Base-by-base conservation (phyloP, 2,797 vertebrate species). In the Zonotrichia albicollis region DNA sequence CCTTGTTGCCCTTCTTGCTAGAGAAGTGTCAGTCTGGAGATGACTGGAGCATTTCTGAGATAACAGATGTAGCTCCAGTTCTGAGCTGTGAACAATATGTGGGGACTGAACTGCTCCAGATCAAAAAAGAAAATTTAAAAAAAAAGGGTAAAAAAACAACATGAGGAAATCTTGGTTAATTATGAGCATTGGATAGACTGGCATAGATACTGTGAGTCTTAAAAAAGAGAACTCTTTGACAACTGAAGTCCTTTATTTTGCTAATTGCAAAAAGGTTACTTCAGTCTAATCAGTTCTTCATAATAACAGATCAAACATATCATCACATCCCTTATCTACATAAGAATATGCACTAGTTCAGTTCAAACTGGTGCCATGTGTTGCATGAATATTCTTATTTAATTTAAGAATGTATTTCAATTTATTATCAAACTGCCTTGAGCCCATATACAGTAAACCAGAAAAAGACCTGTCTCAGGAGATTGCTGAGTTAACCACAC, bases 371-470 rank as follows among this genome's bases (percentile, higher is more conserved):
- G 7, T 91, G 43, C 66, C 43, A 8, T 72, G 38, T 62, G 43
- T 87, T 93, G 19, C 61, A 51, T 71, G 50, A 85, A 65, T 68
- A 80, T 87, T 87, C 54, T 51, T 32, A 83, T 68, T 91, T 84
- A 74, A 89, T 79, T 83, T 90, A 72, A 72, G 54, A 93, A 72
- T 68, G 14, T 46, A 74, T 92, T 96, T 71, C 42, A 77, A 61
- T 77, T 54, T 87, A 60, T 89, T 85, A 89, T 72, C 68, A 89
- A 68, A 55, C 27, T 72, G 50, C 68, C 87, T 74, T 83, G 75
- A 83, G 42, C 51, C 90, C n/a, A 26, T 53, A 60, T n/a, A 45
- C 55, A 84, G 26, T 16, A n/a, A 87, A 80, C 25, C 11, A 67
- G 84, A 64, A 76, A 57, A 92, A 91, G 60, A 83, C 23, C 36